phyloP scores from a whole-genome alignment of 2,113 vertebrate species.

The Hyaena hyaena region DNA sequence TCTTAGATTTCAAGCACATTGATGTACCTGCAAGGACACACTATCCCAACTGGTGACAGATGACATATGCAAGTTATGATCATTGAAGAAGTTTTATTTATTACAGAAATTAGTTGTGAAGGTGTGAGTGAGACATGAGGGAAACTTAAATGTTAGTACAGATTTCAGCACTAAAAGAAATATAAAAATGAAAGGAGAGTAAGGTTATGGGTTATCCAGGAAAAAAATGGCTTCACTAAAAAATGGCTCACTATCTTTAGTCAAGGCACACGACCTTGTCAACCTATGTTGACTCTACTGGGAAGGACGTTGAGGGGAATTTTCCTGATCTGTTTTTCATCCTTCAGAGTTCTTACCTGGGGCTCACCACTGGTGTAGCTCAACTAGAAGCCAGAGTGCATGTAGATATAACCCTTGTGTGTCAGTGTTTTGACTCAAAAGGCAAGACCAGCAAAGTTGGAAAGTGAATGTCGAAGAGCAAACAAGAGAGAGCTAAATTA shows the following conservation, averaged over 20 bases:
- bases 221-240: too few relatives aligned
- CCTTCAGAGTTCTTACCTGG: background rate
- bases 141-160: background rate
- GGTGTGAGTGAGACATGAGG: fast-evolving
- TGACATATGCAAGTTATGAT: background rate
- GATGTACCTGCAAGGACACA: background rate
- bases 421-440: background rate
- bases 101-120: background rate
- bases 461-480: background rate
- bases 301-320: background rate
- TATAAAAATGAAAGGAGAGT: background rate
- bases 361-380: background rate
- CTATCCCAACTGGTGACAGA: background rate
- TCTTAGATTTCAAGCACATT: background rate
- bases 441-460: background rate
- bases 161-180: background rate
- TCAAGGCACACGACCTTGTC: background rate
- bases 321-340: background rate
- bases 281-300: background rate
- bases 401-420: background rate
- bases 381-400: background rate
- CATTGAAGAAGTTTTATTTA: background rate
- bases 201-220: background rate
- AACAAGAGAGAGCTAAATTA: background rate
- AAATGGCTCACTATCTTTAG: background rate